Base-by-base conservation (phyloP, 1,140 invertebrate genomes). In the Apocrypta bakeri region DNA sequence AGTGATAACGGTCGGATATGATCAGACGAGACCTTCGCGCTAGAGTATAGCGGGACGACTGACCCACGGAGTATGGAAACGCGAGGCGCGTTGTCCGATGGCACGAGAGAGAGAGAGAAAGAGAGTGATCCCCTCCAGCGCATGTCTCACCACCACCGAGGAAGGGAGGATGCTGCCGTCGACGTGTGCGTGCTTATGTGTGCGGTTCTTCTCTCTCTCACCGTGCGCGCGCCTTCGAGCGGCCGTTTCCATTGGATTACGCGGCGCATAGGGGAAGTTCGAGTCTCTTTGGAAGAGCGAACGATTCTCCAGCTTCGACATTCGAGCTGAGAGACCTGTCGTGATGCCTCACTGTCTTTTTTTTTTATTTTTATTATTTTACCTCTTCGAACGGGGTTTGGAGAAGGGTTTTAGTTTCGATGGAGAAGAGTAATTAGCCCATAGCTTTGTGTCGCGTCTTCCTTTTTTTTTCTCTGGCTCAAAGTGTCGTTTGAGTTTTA, bases 41-140 rank as follows among this genome's bases (percentile, higher is more conserved):
- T 81, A 84, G 87, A 87, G 82, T 82, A 83, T 87, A 87, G 85
- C 85, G 82, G 83, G 84, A 75, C 88, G 87, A 89, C 88, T 89
- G 88, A 85, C 85, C 85, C 78, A n/a, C 29, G 12, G 56, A 48
- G 31, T 72, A 71, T 48, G 66, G 61, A 71, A 63, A 40, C 29
- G 69, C 78, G 56, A 56, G 6, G 71, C 48, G 78, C 33, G 42
- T 61, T 80, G 42, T 80, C 79, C 66, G 68, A 71, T 79, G 29
- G 78, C 68, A 72, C 78, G 27, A 79, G 27, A 79, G 76, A 66
- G 76, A 42, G n/a, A 56, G 48, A 56, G 64, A 61, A n/a, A 79
- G 76, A 66, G 11, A 64, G 61, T 7, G 63, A 29, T 21, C 24
- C 69, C 80, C 77, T 61, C 74, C 69, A 40, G 69, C 81, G 37